phyloP scores from a whole-genome alignment of 2,113 vertebrate genomes.

The Stictonetta naevosa region DNA sequence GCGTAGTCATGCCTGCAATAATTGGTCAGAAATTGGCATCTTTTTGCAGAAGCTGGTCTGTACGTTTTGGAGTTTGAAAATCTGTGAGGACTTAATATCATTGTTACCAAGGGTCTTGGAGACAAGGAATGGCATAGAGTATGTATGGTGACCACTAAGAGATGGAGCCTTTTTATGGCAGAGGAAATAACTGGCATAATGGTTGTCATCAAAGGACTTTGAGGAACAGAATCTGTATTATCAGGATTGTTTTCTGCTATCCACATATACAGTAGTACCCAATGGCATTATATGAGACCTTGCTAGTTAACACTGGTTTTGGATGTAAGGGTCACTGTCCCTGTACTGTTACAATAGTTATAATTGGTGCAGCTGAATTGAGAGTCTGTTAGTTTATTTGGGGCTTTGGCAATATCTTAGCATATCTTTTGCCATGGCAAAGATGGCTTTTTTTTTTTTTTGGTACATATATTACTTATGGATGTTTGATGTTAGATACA shows the following conservation, averaged over 20 bases:
- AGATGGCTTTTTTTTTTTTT: not conserved
- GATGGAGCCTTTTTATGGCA: not conserved
- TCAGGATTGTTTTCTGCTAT: not conserved
- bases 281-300: not conserved
- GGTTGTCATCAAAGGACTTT: not conserved
- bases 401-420: not conserved
- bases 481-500: conserved; percentile 65
- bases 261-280: not conserved
- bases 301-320: not conserved
- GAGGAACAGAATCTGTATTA: not conserved
- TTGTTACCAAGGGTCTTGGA: not conserved
- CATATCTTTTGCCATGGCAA: not conserved
- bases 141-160: not conserved
- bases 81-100: not conserved
- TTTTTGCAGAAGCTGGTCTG: not conserved
- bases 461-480: not conserved
- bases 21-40: not conserved
- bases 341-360: accelerated
- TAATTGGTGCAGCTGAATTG: not conserved
- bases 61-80: not conserved
- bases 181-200: not conserved
- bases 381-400: not conserved
- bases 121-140: not conserved
- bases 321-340: not conserved
- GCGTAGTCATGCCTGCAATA: not conserved